Conservation (phyloP, 2,888 invertebrate species). For the Xylocampa areola region DNA sequence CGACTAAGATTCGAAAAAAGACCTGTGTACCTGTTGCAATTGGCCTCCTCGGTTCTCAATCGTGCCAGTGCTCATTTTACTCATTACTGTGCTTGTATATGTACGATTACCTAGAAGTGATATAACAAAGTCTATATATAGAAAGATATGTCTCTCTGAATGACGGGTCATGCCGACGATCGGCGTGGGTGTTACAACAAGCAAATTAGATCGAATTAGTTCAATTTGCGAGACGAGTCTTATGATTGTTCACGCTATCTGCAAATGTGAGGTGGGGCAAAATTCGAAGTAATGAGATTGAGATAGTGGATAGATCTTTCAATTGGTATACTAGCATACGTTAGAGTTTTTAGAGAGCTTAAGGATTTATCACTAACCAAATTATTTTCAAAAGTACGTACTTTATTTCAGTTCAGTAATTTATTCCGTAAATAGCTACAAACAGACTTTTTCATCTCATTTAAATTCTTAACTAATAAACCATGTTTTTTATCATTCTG, state of each 20-base stretch:
- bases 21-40: too few relatives aligned
- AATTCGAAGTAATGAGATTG: neutral
- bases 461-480: too few relatives aligned
- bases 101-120: slow-evolving; percentile 25
- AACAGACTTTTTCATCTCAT: too few relatives aligned
- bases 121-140: slow-evolving; percentile 49
- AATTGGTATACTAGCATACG: too few relatives aligned
- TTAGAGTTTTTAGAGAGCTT: too few relatives aligned
- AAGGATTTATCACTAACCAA: neutral
- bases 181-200: slow-evolving; percentile 73
- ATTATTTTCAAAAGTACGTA: neutral
- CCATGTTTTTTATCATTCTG: too few relatives aligned
- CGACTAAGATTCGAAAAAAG: too few relatives aligned
- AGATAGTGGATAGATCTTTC: neutral
- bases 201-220: slow-evolving; percentile 78
- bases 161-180: slow-evolving; percentile 42
- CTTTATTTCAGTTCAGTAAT: neutral
- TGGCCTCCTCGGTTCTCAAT: too few relatives aligned
- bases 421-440: neutral
- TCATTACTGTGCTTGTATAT: neutral
- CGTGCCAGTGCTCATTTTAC: slow-evolving; percentile 15
- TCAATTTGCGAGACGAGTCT: slow-evolving; percentile 65
- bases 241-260: slow-evolving; percentile 8
- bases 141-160: slow-evolving; percentile 32
- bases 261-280: neutral